A percentile compares a stretch with the other conserved stretches of the same genome.
These are phyloP conservation scores for Nannoperca australis DNA, from an alignment of 2,797 vertebrate species.

Conservation along the genomic window DNA sequence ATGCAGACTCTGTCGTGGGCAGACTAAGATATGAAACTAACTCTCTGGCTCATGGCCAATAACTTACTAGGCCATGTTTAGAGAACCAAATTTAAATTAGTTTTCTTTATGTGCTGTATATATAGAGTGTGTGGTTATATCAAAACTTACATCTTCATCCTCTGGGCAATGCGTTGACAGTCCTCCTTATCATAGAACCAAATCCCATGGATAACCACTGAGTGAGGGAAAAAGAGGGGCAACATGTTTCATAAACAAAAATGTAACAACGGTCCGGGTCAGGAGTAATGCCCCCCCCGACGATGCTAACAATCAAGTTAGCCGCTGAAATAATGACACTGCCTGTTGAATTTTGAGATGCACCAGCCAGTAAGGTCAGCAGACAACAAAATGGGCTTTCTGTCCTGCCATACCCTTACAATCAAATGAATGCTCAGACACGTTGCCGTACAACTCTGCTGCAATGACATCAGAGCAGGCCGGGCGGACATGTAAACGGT, in stretches of 20 bases:
- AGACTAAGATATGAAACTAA: conserved; percentile 2
- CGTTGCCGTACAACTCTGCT: conserved; percentile 23
- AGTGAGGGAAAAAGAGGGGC: not conserved
- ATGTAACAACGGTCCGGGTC: conserved; percentile 6
- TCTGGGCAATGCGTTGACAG: conserved; percentile 95
- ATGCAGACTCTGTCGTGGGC: not conserved
- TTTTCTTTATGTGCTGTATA: conserved; percentile 4
- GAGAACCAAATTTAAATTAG: not conserved
- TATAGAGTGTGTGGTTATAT: not conserved
- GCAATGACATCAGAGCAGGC: conserved; percentile 38
- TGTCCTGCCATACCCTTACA: conserved; percentile 30
- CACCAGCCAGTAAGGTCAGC: conserved; percentile 38
- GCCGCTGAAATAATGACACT: conserved; percentile 6
- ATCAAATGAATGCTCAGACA: conserved; percentile 53
- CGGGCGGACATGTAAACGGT: conserved; percentile 34
- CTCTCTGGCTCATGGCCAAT: not conserved
- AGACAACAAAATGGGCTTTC: conserved; percentile 53
- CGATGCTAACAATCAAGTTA: conserved; percentile 39
- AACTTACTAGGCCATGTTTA: not conserved
- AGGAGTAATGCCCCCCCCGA: conserved; percentile 5
- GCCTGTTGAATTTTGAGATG: conserved; percentile 7
- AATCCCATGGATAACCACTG: conserved; percentile 97
- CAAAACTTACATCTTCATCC: conserved; percentile 94
- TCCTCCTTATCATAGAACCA: conserved; percentile 98
- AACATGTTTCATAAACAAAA: conserved; percentile 14